Percentiles rank a stretch among this genome's conserved stretches.
phyloP scores from a whole-genome alignment of 2,113 vertebrate genomes.

The Cephalophus harveyi region DNA sequence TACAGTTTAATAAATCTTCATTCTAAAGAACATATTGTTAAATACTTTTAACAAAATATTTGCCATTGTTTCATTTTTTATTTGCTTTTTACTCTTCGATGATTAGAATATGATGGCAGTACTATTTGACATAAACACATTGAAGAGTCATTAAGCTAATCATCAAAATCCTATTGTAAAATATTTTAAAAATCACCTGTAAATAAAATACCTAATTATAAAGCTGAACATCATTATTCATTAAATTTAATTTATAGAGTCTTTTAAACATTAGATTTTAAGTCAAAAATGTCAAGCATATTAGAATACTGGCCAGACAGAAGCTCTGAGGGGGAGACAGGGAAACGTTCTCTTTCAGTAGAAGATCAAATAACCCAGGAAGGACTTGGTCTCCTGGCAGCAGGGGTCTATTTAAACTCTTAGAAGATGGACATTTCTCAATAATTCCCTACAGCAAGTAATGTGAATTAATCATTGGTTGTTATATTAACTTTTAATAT shows the following conservation, averaged over 20 bases:
- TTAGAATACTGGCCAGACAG: conserved; percentile 23
- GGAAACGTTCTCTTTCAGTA: neutral
- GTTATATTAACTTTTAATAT: neutral
- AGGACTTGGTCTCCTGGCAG: neutral
- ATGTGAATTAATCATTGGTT: neutral
- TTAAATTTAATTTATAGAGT: conserved; percentile 34
- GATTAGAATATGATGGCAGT: neutral
- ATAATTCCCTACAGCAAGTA: neutral
- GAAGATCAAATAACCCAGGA: neutral
- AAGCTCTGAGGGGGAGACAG: neutral
- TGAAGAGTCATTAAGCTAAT: neutral
- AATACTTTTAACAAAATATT: neutral
- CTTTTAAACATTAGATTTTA: conserved; percentile 27
- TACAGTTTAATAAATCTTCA: neutral
- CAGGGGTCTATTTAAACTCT: neutral
- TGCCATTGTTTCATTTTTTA: neutral
- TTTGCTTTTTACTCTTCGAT: neutral
- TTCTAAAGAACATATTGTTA: neutral
- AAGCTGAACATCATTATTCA: neutral
- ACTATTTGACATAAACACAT: neutral
- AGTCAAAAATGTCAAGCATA: conserved; percentile 17
- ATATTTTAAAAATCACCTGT: neutral
- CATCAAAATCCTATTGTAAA: neutral
- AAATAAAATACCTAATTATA: conserved; percentile 27
- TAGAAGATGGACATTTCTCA: conserved; percentile 8